Percentiles rank a stretch among this genome's conserved stretches.
These are phyloP conservation scores for Archilochus colubris DNA, from an alignment of 2,113 vertebrate species.

Conservation along the genomic window DNA sequence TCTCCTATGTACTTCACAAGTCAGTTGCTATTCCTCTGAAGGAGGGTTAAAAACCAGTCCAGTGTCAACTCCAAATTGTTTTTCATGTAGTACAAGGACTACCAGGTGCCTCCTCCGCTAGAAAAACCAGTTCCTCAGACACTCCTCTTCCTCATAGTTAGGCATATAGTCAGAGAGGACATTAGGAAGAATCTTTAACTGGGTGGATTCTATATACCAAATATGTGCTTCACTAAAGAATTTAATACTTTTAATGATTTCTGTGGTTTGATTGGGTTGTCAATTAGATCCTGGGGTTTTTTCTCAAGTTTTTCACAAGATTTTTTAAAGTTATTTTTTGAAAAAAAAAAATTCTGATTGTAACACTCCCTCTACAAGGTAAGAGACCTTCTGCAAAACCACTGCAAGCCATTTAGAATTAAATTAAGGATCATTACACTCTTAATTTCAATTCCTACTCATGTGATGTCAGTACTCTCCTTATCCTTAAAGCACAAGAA, in stretches of 20 bases:
- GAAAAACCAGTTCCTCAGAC: constrained; percentile 50
- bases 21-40: background rate
- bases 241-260: background rate
- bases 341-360: background rate
- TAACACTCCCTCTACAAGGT: background rate
- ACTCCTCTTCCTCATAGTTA: constrained; percentile 46
- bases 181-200: background rate
- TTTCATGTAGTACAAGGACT: background rate
- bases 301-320: background rate
- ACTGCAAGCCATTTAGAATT: background rate
- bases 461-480: background rate
- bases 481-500: background rate
- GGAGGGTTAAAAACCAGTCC: background rate
- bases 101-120: background rate
- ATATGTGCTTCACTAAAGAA: background rate
- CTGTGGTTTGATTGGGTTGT: background rate
- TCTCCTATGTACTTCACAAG: background rate
- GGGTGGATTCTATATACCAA: background rate
- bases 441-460: background rate
- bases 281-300: background rate
- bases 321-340: background rate
- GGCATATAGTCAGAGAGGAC: background rate
- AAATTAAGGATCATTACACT: background rate
- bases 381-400: background rate
- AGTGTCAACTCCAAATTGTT: background rate